A percentile compares a stretch with the other conserved stretches of the same genome.
Evolutionary conservation across 2,797 vertebrate genomes (phyloP).

Genomic region (Alca torda): DNA sequence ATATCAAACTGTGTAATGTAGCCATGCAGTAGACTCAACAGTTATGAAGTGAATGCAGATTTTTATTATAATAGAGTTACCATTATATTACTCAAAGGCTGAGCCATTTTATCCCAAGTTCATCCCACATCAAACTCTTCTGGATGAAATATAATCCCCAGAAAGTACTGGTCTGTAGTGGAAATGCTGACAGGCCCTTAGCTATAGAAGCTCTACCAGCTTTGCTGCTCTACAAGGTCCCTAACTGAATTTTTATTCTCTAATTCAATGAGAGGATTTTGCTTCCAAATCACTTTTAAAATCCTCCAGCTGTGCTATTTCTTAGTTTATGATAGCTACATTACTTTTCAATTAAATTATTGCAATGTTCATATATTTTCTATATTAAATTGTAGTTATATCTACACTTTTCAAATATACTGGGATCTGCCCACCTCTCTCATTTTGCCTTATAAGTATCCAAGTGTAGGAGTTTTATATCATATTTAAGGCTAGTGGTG

Average conservation of each 20-base stretch:
- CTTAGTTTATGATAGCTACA: conserved; percentile 59
- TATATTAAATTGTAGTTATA: conserved; percentile 63
- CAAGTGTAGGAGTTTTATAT: background rate
- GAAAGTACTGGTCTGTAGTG: conserved; percentile 45
- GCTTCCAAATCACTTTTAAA: conserved; percentile 74
- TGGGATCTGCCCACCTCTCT: conserved; percentile 5
- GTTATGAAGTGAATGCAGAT: conserved; percentile 6
- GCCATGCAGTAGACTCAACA: background rate
- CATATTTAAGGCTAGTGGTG: conserved; percentile 21
- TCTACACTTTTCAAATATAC: conserved; percentile 29
- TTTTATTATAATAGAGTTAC: conserved; percentile 11
- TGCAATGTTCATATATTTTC: conserved; percentile 60
- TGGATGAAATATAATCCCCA: conserved; percentile 37
- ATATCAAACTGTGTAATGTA: background rate
- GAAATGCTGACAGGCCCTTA: conserved; percentile 24
- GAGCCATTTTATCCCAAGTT: conserved; percentile 41
- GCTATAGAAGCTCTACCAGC: conserved; percentile 14
- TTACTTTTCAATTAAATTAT: conserved; percentile 73
- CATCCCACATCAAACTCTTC: conserved; percentile 46
- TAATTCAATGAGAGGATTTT: conserved; percentile 71
- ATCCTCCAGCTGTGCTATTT: conserved; percentile 67
- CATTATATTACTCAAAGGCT: conserved; percentile 36
- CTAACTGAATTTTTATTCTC: conserved; percentile 70
- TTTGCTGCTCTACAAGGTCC: conserved; percentile 39
- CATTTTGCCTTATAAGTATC: background rate